These are phyloP conservation scores for Choloepus hoffmanni DNA, from an alignment of 2,113 vertebrate genomes.

Conservation along the genomic window DNA sequence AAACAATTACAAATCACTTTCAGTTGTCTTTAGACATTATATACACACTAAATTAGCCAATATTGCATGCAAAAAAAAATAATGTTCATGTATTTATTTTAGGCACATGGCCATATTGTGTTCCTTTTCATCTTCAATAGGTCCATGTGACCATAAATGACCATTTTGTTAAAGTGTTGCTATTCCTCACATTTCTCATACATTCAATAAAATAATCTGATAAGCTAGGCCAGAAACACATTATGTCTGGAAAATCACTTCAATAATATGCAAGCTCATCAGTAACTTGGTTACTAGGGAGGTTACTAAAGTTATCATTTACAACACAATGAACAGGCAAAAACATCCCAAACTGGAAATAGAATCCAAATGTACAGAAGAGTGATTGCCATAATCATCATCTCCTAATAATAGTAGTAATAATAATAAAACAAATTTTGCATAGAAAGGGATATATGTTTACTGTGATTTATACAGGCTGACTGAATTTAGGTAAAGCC, in stretches of 20 bases:
- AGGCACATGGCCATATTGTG: not conserved
- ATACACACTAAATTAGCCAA: constrained; percentile 14
- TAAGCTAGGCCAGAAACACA: constrained; percentile 4
- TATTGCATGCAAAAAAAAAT: not conserved
- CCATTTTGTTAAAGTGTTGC: constrained; percentile 62
- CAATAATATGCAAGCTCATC: not conserved
- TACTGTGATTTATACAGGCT: constrained; percentile 52
- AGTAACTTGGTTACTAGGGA: not conserved
- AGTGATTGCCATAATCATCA: not conserved
- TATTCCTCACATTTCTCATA: constrained; percentile 47
- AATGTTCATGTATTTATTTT: constrained; percentile 48
- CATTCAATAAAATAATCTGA: constrained; percentile 65
- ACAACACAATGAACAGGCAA: not conserved
- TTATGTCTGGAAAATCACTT: constrained; percentile 60
- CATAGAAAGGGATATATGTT: constrained; percentile 39
- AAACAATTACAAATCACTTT: constrained; percentile 63
- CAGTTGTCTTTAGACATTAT: constrained; percentile 20
- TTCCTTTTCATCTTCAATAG: constrained; percentile 60
- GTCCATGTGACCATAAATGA: constrained; percentile 38
- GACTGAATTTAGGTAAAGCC: constrained; percentile 67
- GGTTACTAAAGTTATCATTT: not conserved
- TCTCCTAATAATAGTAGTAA: constrained; percentile 31
- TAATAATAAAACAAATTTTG: constrained; percentile 49
- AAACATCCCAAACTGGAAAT: constrained; percentile 7
- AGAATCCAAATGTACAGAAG: not conserved